Conservation (phyloP, 2,888 invertebrate genomes). For the Arenicola marina region DNA sequence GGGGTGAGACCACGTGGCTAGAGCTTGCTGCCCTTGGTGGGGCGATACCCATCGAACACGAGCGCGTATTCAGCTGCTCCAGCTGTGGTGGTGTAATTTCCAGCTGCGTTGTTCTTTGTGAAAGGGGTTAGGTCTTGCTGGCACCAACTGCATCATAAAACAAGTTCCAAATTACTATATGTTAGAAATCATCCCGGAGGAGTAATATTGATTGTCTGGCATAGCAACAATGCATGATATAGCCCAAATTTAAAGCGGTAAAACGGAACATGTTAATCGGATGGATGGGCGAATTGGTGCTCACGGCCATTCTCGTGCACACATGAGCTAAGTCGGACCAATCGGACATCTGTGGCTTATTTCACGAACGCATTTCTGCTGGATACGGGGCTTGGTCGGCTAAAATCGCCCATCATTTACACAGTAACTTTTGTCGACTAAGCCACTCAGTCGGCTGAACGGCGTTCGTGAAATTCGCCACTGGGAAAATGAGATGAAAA, state of each 20-base stretch:
- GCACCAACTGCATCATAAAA: constrained; percentile 21
- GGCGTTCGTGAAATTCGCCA: too few relatives aligned
- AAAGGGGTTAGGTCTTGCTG: constrained; percentile 19
- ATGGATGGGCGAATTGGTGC: too few relatives aligned
- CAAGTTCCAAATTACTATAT: not conserved
- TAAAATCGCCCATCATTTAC: too few relatives aligned
- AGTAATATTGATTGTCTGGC: not conserved
- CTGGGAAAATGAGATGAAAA: too few relatives aligned
- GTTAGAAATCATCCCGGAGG: not conserved
- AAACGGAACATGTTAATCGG: not conserved
- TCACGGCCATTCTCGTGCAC: too few relatives aligned
- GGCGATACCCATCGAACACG: constrained; percentile 17
- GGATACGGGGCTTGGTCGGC: too few relatives aligned
- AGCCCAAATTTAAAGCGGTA: not conserved
- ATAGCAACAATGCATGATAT: not conserved
- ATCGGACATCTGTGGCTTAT: too few relatives aligned
- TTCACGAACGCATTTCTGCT: too few relatives aligned
- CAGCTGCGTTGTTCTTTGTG: not conserved
- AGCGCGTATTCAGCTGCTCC: constrained; percentile 5
- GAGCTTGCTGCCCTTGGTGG: constrained; percentile 6
- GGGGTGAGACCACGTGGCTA: too few relatives aligned
- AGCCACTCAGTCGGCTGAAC: too few relatives aligned
- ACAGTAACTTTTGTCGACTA: too few relatives aligned
- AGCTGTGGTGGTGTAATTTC: constrained; percentile 4
- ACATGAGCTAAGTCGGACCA: too few relatives aligned